Conservation (phyloP, 2,888 invertebrate genomes). For the Xanthorhoe designata region DNA sequence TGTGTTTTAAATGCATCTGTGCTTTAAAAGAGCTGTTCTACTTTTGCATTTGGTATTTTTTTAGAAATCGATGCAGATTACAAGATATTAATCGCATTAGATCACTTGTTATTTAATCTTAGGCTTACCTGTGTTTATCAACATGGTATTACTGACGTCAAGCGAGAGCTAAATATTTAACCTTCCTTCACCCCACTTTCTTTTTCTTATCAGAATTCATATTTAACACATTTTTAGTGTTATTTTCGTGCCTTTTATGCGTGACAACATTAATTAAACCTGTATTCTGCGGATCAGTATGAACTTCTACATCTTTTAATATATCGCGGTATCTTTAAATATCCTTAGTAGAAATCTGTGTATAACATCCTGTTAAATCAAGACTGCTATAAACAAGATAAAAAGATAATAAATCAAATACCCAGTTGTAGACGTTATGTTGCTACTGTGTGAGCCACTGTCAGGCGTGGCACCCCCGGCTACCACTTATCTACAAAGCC, state of each 20-base stretch:
- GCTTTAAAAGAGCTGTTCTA: conserved; percentile 36
- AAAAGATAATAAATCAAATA: neutral
- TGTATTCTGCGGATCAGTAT: neutral
- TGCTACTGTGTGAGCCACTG: conserved; percentile 32
- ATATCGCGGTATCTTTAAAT: neutral
- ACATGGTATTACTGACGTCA: conserved; percentile 17
- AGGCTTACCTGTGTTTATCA: conserved; percentile 12
- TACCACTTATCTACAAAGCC: conserved; percentile 32
- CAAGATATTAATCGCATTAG: conserved; percentile 6
- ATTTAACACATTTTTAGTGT: conserved; percentile 44
- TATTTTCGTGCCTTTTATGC: conserved; percentile 5
- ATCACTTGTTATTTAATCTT: conserved; percentile 16
- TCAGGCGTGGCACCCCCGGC: conserved; percentile 34
- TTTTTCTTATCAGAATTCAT: conserved; percentile 43
- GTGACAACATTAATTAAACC: neutral
- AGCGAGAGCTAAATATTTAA: conserved; percentile 39
- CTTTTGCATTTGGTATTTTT: conserved; percentile 42
- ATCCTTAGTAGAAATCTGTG: neutral
- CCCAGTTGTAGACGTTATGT: neutral
- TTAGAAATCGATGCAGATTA: conserved; percentile 40
- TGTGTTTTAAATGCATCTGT: conserved; percentile 42
- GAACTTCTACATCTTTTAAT: neutral
- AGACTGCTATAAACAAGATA: neutral
- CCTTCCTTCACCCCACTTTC: conserved; percentile 47
- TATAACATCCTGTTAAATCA: neutral